A percentile compares a stretch with the other conserved stretches of the same genome.
These are phyloP conservation scores for Electrona antarctica DNA, from an alignment of 2,113 vertebrate genomes.

Conservation along the genomic window DNA sequence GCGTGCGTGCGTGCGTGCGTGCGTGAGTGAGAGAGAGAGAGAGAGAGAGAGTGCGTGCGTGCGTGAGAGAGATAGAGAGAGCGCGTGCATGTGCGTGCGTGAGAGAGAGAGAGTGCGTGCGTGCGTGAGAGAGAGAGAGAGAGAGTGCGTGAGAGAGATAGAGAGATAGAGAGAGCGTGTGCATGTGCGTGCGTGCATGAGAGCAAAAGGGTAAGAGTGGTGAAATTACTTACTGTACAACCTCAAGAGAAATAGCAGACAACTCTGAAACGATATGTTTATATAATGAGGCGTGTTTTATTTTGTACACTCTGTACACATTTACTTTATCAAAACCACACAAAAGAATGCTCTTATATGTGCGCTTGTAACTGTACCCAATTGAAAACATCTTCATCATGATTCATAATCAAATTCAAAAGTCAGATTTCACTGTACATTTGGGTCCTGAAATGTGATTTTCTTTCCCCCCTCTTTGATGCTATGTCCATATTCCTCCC, in stretches of 20 bases:
- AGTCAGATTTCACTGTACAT: constrained; percentile 42
- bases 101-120: too few species aligned
- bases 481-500: constrained; percentile 55
- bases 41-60: too few species aligned
- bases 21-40: too few species aligned
- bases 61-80: too few species aligned
- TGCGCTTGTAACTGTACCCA: constrained; percentile 46
- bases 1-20: constrained; percentile 19
- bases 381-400: constrained; percentile 64
- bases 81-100: too few species aligned
- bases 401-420: constrained; percentile 62
- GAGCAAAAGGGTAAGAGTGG: constrained; percentile 45
- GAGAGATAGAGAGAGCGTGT: too few species aligned
- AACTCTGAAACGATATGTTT: constrained; percentile 25
- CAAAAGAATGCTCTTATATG: constrained; percentile 26
- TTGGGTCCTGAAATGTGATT: constrained; percentile 59
- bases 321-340: constrained; percentile 51
- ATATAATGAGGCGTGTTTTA: constrained; percentile 47
- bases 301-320: constrained; percentile 43
- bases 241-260: constrained; percentile 42
- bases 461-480: constrained; percentile 55
- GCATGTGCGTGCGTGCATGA: constrained; percentile 11
- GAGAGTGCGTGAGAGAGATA: too few species aligned
- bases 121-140: too few species aligned
- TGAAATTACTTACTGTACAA: constrained; percentile 2